These are phyloP conservation scores for Rafetus swinhoei DNA, from an alignment of 2,113 vertebrate species.

Conservation along the genomic window DNA sequence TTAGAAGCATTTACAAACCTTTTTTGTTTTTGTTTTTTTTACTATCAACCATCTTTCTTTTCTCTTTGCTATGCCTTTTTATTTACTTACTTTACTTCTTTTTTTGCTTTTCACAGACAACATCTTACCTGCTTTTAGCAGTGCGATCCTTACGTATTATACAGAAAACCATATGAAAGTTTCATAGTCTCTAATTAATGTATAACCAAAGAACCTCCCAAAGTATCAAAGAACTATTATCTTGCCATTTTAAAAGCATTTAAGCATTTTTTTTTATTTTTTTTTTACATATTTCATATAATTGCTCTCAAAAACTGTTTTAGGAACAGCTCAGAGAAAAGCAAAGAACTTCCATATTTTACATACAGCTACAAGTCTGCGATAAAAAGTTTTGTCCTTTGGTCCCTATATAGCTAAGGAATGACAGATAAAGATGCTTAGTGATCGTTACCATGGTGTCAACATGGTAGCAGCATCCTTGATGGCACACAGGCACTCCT, in stretches of 20 bases:
- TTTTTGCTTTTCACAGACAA: conserved; percentile 79
- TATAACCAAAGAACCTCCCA: conserved; percentile 87
- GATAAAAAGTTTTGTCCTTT: conserved; percentile 99
- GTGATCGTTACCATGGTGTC: conserved; percentile 87
- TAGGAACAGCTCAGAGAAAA: conserved; percentile 91
- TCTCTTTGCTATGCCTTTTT: conserved; percentile 67
- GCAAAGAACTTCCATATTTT: conserved; percentile 91
- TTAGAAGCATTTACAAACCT: conserved; percentile 88
- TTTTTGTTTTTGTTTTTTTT: conserved; percentile 62
- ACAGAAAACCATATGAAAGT: conserved; percentile 89
- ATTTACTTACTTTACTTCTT: conserved; percentile 67
- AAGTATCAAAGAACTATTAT: conserved; percentile 92
- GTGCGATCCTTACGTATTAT: conserved; percentile 81
- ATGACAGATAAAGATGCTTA: conserved; percentile 97
- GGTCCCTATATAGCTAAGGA: conserved; percentile 99
- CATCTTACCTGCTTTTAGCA: conserved; percentile 75
- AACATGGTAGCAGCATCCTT: conserved; percentile 87
- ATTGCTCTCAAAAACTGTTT: conserved; percentile 90
- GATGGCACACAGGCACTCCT: conserved; percentile 95
- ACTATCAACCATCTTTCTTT: conserved; percentile 79
- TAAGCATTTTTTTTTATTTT: conserved; percentile 81
- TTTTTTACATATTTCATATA: conserved; percentile 91
- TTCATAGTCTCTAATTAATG: conserved; percentile 86
- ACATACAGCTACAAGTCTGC: conserved; percentile 98
- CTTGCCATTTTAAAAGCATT: conserved; percentile 87